Evolutionary conservation across 2,113 vertebrate species (phyloP).

Genomic region (Siniperca knerii): DNA sequence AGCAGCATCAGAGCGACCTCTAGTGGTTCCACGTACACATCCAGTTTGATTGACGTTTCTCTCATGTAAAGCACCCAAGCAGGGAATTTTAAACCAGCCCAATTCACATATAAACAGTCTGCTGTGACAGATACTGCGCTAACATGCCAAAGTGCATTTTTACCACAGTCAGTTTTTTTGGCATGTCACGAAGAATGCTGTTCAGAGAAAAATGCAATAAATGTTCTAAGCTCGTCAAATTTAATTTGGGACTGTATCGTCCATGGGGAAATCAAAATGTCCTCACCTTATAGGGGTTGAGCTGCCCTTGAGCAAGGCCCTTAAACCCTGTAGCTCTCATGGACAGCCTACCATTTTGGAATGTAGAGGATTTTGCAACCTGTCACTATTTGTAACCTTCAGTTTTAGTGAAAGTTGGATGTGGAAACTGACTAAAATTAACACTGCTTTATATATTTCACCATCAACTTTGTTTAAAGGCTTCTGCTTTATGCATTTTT

Average conservation of each 20-base stretch:
- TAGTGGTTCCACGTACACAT: slow-evolving; percentile 31
- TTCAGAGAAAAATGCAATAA: not conserved
- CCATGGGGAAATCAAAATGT: too few species aligned
- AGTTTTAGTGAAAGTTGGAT: not conserved
- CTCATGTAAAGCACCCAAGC: too few species aligned
- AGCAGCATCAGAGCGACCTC: slow-evolving; percentile 65
- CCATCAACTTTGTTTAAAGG: not conserved
- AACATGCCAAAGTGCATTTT: not conserved
- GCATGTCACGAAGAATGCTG: not conserved
- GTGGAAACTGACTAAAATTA: not conserved
- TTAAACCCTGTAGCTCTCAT: too few species aligned
- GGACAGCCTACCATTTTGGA: too few species aligned
- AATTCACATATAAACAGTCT: not conserved
- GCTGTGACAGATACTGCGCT: not conserved
- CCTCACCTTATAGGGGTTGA: too few species aligned
- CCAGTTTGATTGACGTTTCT: not conserved
- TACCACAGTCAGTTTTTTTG: not conserved
- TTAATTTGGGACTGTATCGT: not conserved
- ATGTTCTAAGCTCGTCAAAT: not conserved
- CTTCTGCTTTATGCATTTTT: not conserved
- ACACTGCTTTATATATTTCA: too few species aligned
- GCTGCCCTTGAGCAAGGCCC: too few species aligned
- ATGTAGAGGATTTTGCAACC: too few species aligned
- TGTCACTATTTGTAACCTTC: not conserved
- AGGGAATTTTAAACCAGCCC: not conserved